Evolutionary conservation across 2,113 vertebrate genomes (phyloP), one percentile per base, ranked within the genome.

Genomic region (Syngnathus typhle): DNA sequence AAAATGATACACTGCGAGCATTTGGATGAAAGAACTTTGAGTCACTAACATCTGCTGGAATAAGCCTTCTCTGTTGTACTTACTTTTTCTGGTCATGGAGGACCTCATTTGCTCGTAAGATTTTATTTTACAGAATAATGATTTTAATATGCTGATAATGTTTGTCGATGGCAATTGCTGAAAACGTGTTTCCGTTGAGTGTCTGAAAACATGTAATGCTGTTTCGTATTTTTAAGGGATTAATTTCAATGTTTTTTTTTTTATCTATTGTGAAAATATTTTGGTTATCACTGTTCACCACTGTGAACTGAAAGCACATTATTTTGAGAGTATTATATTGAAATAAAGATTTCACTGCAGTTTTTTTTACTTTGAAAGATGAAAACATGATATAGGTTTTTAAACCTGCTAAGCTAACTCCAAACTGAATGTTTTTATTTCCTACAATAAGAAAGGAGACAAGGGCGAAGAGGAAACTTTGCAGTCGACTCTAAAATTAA

Each of bases 201-300:
- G 58, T 4, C 44, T 5, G 49, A 60, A 49, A 47, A 65, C 15
- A 71, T 54, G 9, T 21, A 32, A 56, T 67, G 39, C 64, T 67
- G 36, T 63, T 52, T 47, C 15, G 16, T 7, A 37, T 78, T 61
- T 78, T 32, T 16, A 16, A 47, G 44, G 44, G 16, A 5, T 16
- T 47, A 1, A 54, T 68, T 47, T 23, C 32, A 56, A 32, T 43
- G 41, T 3, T 70, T 44, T 44, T 41, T 63, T 82, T 65, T 75
- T 60, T 78, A 71, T 84, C 60, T 74, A 76, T 77, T 84, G 80
- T 87, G 75, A 79, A 88, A 74, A 69, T 59, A 3, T 75, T 37
- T 67, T 65, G 66, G 46, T 27, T 64, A 65, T 68, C 65, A 1
- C 65, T 60, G 68, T 67, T 55, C n/a, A 27, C 68, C 60, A 58